Evolutionary conservation across 2,888 invertebrate genomes (phyloP).

Genomic region (Keiferia lycopersicella): DNA sequence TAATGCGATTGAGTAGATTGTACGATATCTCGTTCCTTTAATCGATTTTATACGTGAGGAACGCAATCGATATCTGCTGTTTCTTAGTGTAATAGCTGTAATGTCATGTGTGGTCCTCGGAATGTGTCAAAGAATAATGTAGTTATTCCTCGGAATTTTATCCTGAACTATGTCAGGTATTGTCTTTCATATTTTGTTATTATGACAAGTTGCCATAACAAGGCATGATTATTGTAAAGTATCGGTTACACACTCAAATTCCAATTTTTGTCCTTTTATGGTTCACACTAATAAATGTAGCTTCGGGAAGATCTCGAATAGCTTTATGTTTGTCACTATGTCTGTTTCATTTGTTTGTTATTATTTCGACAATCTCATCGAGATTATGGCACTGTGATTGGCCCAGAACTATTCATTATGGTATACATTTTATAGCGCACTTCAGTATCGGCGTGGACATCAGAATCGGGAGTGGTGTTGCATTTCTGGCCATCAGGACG

Average conservation of each 20-base stretch:
- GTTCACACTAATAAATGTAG: constrained; percentile 28
- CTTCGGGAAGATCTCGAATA: constrained; percentile 22
- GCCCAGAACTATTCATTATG: constrained; percentile 56
- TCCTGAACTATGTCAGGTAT: constrained; percentile 35
- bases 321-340: background rate
- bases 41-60: constrained; percentile 58
- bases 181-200: constrained; percentile 53
- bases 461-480: constrained; percentile 70
- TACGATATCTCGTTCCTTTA: constrained; percentile 54
- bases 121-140: constrained; percentile 52
- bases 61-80: constrained; percentile 53
- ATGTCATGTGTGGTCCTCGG: constrained; percentile 59
- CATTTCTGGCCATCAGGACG: constrained; percentile 69
- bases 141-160: constrained; percentile 40
- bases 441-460: constrained; percentile 65
- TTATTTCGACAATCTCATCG: constrained; percentile 34
- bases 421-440: constrained; percentile 58
- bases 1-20: constrained; percentile 56
- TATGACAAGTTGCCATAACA: constrained; percentile 64
- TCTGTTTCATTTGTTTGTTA: background rate
- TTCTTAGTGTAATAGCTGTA: constrained; percentile 43
- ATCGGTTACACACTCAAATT: constrained; percentile 52
- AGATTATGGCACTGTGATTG: constrained; percentile 48
- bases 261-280: constrained; percentile 52
- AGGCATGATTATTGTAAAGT: constrained; percentile 59